Percentiles rank a stretch among this genome's conserved stretches.
phyloP scores from a whole-genome alignment of 1,140 invertebrate species.

The Cydia pomonella region DNA sequence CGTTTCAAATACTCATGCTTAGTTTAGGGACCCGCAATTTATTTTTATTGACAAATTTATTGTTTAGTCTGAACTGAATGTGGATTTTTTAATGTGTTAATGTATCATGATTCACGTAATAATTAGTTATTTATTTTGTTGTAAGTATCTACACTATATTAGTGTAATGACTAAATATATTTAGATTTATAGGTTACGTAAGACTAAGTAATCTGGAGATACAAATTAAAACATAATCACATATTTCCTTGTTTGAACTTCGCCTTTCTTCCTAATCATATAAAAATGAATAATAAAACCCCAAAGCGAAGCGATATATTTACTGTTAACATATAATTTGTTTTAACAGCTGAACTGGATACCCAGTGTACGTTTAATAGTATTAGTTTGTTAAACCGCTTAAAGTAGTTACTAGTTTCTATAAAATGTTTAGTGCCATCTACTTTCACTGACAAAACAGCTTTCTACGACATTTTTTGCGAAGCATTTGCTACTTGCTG shows the following conservation, averaged over 20 bases:
- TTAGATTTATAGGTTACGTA: conserved; percentile 50
- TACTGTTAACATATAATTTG: neutral
- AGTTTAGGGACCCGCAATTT: conserved; percentile 51
- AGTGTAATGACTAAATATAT: conserved; percentile 73
- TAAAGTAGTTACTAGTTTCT: no score
- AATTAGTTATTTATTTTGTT: conserved; percentile 53
- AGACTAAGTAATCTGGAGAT: conserved; percentile 61
- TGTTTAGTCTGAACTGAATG: conserved; percentile 31
- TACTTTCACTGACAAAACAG: no score
- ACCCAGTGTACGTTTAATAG: no score
- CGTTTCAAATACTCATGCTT: conserved; percentile 65
- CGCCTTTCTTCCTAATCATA: conserved; percentile 38
- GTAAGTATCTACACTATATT: conserved; percentile 74
- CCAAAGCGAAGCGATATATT: neutral
- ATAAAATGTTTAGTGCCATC: no score
- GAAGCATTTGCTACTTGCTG: no score
- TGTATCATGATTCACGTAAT: conserved; percentile 17
- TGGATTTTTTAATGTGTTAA: neutral
- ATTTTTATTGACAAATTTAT: conserved; percentile 41
- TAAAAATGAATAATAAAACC: conserved; percentile 34
- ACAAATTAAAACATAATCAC: conserved; percentile 76
- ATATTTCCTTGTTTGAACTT: conserved; percentile 45
- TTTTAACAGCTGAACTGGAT: no score
- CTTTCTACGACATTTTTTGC: no score
- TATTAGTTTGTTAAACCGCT: no score